Percentiles rank a stretch among this genome's conserved stretches.
These are phyloP conservation scores for Lophius piscatorius DNA, from an alignment of 2,113 vertebrate species.

Conservation along the genomic window DNA sequence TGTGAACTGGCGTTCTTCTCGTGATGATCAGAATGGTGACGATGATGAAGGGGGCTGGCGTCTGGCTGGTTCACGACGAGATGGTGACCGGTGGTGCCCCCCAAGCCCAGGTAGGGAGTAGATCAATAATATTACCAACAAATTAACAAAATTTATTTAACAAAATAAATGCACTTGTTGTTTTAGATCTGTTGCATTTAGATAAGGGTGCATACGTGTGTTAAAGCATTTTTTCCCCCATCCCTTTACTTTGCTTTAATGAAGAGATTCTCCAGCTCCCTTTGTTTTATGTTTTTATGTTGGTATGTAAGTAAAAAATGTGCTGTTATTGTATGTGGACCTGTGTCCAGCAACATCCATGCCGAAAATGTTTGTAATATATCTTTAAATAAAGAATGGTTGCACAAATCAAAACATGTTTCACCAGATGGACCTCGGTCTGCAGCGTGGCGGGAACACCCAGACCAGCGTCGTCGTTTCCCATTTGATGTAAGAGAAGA, in stretches of 20 bases:
- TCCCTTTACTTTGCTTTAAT: no score
- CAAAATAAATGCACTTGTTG: slow-evolving; percentile 41
- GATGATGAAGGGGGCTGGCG: slow-evolving; percentile 92
- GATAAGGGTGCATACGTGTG: no score
- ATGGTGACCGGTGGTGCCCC: slow-evolving; percentile 91
- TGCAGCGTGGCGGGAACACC: slow-evolving; percentile 93
- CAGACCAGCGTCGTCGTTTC: slow-evolving; percentile 91
- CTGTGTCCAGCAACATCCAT: no score
- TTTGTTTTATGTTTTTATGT: no score
- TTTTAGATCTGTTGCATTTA: neutral
- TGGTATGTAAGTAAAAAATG: no score
- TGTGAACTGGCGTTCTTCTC: slow-evolving; percentile 94
- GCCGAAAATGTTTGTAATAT: neutral
- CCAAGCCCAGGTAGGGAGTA: slow-evolving; percentile 89
- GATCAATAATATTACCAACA: slow-evolving; percentile 12
- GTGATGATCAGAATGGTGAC: slow-evolving; percentile 96
- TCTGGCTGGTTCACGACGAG: slow-evolving; percentile 86
- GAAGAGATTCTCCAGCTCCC: no score
- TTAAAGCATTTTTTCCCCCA: no score
- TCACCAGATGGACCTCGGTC: slow-evolving; percentile 85
- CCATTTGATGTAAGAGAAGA: slow-evolving; percentile 95
- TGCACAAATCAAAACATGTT: neutral
- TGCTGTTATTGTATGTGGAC: no score
- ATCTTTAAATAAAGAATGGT: neutral
- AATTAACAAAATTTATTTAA: no score